phyloP scores from a whole-genome alignment of 2,888 invertebrate genomes.

The Orchesella flavescens region DNA sequence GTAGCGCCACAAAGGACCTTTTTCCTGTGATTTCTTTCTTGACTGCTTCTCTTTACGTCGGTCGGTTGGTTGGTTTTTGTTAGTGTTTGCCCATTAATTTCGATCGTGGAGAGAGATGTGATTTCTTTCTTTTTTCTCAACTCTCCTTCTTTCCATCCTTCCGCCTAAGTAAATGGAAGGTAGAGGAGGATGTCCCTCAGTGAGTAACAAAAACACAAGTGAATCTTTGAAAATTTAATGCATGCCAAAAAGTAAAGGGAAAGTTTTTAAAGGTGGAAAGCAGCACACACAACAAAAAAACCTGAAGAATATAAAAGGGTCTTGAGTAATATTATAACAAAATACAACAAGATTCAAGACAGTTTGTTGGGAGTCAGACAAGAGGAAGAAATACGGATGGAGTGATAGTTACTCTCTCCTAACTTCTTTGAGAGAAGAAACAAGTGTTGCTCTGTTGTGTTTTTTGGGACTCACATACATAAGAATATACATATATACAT shows the following conservation, averaged over 20 bases:
- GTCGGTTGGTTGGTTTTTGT: constrained; percentile 30
- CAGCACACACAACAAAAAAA: too few species aligned
- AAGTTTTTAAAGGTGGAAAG: constrained; percentile 24
- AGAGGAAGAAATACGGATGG: constrained; percentile 37
- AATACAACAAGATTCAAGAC: constrained; percentile 1
- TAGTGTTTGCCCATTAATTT: constrained; percentile 55
- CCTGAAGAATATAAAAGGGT: not conserved
- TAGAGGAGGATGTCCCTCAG: constrained; percentile 43
- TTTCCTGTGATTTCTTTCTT: constrained; percentile 56
- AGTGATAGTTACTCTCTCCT: constrained; percentile 5
- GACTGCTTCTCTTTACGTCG: constrained; percentile 21
- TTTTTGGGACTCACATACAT: too few species aligned
- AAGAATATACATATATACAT: too few species aligned
- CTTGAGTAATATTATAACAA: constrained; percentile 9
- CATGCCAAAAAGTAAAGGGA: constrained; percentile 43
- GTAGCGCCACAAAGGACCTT: constrained; percentile 53
- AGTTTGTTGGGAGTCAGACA: constrained; percentile 35
- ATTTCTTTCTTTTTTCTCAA: constrained; percentile 38
- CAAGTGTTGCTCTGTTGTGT: not conserved
- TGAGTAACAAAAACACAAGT: constrained; percentile 58
- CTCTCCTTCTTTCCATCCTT: constrained; percentile 26
- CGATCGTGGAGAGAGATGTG: constrained; percentile 54
- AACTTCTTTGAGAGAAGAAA: constrained; percentile 5
- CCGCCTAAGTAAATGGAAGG: not conserved
- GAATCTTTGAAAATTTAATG: constrained; percentile 58